These are phyloP conservation scores for Limosa lapponica DNA, from an alignment of 2,797 vertebrate species.

Conservation along the genomic window DNA sequence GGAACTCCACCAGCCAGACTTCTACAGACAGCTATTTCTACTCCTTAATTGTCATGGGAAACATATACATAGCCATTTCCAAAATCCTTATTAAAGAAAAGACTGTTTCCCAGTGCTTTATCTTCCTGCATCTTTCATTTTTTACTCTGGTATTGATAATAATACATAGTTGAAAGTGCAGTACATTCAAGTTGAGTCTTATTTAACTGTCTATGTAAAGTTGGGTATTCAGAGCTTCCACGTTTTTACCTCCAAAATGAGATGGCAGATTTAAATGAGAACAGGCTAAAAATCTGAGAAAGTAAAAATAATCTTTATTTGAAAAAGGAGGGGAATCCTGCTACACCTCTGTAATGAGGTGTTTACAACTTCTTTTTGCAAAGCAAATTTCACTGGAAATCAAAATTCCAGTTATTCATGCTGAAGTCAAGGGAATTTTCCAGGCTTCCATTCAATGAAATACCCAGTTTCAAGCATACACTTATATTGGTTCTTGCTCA, in stretches of 20 bases:
- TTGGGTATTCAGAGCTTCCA: fast-evolving
- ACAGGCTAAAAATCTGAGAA: background rate
- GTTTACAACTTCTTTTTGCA: background rate
- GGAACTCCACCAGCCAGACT: background rate
- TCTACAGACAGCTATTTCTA: background rate
- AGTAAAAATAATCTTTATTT: background rate
- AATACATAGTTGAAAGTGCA: background rate
- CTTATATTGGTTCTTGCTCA: background rate
- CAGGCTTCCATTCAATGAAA: background rate
- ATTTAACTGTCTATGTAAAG: background rate
- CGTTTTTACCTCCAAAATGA: background rate
- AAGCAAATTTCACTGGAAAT: background rate
- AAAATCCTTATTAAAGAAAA: background rate
- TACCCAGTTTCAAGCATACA: background rate
- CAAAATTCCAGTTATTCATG: background rate
- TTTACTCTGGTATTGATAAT: background rate
- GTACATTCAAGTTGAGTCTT: background rate
- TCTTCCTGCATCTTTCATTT: background rate
- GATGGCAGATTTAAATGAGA: background rate
- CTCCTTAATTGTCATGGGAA: background rate
- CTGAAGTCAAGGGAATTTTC: background rate
- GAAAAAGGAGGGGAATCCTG: background rate
- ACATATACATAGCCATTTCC: background rate
- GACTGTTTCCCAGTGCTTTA: background rate
- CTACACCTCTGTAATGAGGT: background rate